Evolutionary conservation across 2,797 vertebrate genomes (phyloP).

Genomic region (Galago senegalensis): DNA sequence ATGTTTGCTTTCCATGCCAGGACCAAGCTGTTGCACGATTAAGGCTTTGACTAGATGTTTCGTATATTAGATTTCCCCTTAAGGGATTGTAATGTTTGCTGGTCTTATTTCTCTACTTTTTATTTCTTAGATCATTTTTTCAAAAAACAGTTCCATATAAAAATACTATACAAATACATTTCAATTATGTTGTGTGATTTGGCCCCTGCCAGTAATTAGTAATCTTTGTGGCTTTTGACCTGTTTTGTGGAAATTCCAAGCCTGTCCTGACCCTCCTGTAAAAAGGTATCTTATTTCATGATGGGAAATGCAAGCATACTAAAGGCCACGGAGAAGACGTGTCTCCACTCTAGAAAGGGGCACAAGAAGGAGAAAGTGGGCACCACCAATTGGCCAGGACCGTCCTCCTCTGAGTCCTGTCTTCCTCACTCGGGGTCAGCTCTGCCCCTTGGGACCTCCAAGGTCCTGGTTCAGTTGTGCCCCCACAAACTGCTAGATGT

Average conservation of each 20-base stretch:
- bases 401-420: not conserved
- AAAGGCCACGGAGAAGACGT: not conserved
- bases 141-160: not conserved
- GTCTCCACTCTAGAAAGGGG: not conserved
- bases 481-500: not conserved
- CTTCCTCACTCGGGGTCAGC: not conserved
- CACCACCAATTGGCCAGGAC: not conserved
- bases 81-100: not conserved
- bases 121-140: slow-evolving; percentile 20
- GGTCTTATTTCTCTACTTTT: not conserved
- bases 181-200: not conserved
- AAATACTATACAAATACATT: not conserved
- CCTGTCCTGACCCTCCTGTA: not conserved
- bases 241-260: not conserved
- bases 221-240: not conserved
- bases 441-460: slow-evolving; percentile 56
- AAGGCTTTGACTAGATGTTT: not conserved
- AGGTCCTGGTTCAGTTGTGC: not conserved
- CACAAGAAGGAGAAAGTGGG: not conserved
- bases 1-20: not conserved
- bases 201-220: not conserved
- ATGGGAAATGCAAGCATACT: not conserved
- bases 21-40: fast-evolving
- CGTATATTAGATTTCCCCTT: not conserved
- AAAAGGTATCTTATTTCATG: not conserved